Evolutionary conservation across 2,113 vertebrate genomes (phyloP).

Genomic region (Hippocampus barbouri): DNA sequence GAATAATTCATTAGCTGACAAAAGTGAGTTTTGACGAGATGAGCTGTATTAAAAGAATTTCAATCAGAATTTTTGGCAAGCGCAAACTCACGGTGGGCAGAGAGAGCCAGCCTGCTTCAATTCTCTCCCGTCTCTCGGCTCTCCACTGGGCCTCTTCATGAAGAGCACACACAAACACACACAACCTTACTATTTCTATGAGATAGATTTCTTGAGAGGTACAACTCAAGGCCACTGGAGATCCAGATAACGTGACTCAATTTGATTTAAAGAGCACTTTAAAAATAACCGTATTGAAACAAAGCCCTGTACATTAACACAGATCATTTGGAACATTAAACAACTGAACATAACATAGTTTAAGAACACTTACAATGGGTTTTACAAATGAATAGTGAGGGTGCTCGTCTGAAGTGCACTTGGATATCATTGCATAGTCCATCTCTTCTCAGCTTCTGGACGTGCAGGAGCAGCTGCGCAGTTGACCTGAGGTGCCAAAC

Average conservation of each 20-base stretch:
- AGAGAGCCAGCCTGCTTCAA: not conserved
- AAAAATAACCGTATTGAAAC: not conserved
- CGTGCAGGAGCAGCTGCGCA: too few relatives aligned
- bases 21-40: not conserved
- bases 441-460: too few relatives aligned
- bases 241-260: not conserved
- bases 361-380: too few relatives aligned
- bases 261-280: not conserved
- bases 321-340: too few relatives aligned
- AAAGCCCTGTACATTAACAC: not conserved
- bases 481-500: too few relatives aligned
- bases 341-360: too few relatives aligned
- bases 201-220: not conserved
- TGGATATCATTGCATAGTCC: too few relatives aligned
- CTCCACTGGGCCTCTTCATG: not conserved
- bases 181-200: not conserved
- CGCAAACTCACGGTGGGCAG: not conserved
- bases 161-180: not conserved
- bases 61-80: not conserved
- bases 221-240: too few relatives aligned
- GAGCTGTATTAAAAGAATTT: not conserved
- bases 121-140: not conserved
- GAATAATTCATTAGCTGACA: constrained; percentile 2
- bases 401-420: too few relatives aligned
- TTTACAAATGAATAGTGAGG: too few relatives aligned